Base-by-base conservation (phyloP, 2,888 invertebrate genomes). In the Vesta saturnalis region DNA sequence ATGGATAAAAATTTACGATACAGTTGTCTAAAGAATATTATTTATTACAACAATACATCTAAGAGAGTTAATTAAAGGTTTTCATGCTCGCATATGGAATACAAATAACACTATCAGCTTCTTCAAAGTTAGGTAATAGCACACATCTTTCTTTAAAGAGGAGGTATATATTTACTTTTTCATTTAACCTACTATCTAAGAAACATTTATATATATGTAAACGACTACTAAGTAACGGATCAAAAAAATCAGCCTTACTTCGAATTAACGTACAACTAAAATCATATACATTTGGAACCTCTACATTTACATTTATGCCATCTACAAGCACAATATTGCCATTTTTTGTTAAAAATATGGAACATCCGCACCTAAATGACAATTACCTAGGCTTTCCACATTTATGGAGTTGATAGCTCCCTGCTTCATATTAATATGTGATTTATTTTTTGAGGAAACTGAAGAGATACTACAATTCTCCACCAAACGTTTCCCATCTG, bases 141-240 rank as follows among this genome's bases (percentile, higher is more conserved):
- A 23, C 8, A 23, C 23, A 23, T 23, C 8, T 8, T 23, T 23
- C 23, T 23, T 23, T 23, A 23, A 23, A 23, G 23, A 23, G 23
- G 23, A 23, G 23, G 23, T 23, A 8, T 23, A 23, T 23, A 23
- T 23, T 23, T 8, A 23, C 23, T 23, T 23, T 23, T 23, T 23
- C 23, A 23, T 23, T 23, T 23, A 23, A 23, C 23, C 43, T 43
- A 43, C 43, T 43, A 43, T 43, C 43, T 43, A 43, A 14, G 43
- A 43, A 43, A 43, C 43, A 43, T 43, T 43, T 43, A 43, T 43
- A 43, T 43, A 43, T 43, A n/a, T n/a, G 43, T n/a, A 43, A 43
- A 43, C 43, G 43, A 43, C 43, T 43, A 43, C 43, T 43, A 8
- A 12, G 43, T n/a, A 43, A 43, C 10, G 43, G 43, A 43, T 43